phyloP scores from a whole-genome alignment of 92 coral and sea anemone species.

The Phenganax stokvisi region DNA sequence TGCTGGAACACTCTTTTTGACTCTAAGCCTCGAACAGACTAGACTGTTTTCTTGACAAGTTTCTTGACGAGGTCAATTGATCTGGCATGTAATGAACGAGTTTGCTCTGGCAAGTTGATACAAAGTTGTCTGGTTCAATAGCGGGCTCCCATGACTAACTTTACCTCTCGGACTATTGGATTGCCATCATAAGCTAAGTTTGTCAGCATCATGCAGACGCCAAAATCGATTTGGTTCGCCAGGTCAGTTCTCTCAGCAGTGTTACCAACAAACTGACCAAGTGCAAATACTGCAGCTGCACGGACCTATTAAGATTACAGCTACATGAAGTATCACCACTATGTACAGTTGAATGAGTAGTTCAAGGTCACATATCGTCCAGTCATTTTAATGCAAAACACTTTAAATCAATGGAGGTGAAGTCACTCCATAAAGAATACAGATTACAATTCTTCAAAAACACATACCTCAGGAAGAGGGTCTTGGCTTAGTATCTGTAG shows the following conservation, averaged over 20 bases:
- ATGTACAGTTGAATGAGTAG: too few relatives aligned
- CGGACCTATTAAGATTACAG: constrained; percentile 64
- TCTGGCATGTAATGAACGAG: neutral
- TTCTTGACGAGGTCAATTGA: too few relatives aligned
- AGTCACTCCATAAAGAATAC: too few relatives aligned
- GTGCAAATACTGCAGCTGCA: constrained; percentile 94
- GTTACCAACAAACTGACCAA: constrained; percentile 85
- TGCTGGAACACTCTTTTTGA: too few relatives aligned
- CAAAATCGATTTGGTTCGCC: constrained; percentile 97
- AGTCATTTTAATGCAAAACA: too few relatives aligned
- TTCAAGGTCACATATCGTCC: too few relatives aligned
- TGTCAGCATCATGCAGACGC: constrained; percentile 81
- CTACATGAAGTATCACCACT: too few relatives aligned
- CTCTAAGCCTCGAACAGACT: too few relatives aligned
- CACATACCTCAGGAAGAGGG: constrained; percentile 85
- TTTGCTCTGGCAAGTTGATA: neutral
- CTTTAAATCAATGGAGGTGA: too few relatives aligned
- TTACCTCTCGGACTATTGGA: constrained; percentile 87
- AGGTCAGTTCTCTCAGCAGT: constrained; percentile 93
- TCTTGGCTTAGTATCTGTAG: constrained; percentile 72
- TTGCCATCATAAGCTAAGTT: constrained; percentile 83
- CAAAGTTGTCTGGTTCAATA: neutral
- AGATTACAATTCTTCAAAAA: too few relatives aligned
- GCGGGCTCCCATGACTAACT: neutral
- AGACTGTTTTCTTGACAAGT: too few relatives aligned